Base-by-base conservation (phyloP, 2,888 invertebrate genomes). In the Calliphora vomitoria region DNA sequence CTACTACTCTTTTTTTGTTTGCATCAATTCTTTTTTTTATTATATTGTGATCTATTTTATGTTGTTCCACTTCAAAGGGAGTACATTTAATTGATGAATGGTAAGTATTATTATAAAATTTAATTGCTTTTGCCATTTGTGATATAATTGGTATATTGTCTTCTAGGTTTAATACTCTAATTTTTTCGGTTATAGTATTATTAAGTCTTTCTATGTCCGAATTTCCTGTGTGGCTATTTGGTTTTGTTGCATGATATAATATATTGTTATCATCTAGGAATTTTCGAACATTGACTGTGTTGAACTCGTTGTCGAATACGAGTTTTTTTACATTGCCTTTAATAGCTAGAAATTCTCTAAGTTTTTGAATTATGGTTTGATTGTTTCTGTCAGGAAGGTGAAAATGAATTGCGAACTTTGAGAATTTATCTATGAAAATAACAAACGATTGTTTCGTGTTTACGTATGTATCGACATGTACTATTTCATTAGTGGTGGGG, bases 231-330 rank as follows among this genome's bases (percentile, higher is more conserved):
- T n/a, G n/a, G 81, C 72, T 88, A 15, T 79, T 87, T n/a, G 72
- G 78, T 53, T 87, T 84, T 15, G 82, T 75, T 47, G 80, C 76
- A 74, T 89, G 82, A 20, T 88, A 72, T 58, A 85, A 64, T 62
- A 86, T 82, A 60, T 64, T 78, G 64, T 83, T 71, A 53, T 82
- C 71, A 38, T 74, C 75, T 71, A 86, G 60, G 38, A 84, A 88
- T 84, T 88, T 58, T 74, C 41, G 76, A 58, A 83, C 64, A 68
- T 72, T 64, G 64, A 85, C 80, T 38, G 83, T 84, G 58, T 87
- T 89, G 60, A 89, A 80, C 76, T 89, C 85, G 44, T 87, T 89
- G 31, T 88, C 88, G 41, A 41, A 83, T 35, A 85, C 69, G 20
- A 38, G 84, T 25, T 44, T 87, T 53, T 85, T 84, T 38, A 84